Evolutionary conservation across 2,113 vertebrate species (phyloP).

Genomic region (Aptenodytes forsteri): DNA sequence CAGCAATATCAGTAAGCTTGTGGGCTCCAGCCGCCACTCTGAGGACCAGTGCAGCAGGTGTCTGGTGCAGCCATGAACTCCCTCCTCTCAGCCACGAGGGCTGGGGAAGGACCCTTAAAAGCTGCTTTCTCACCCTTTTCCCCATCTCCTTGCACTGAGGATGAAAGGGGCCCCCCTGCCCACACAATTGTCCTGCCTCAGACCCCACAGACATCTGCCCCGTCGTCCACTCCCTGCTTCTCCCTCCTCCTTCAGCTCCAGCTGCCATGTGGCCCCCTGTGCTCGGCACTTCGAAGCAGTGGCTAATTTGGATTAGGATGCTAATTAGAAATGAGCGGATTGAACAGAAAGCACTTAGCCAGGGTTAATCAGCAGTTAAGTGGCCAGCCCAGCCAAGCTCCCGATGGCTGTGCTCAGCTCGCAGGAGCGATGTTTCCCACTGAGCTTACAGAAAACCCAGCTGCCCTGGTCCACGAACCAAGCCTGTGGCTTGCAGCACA

Average conservation of each 20-base stretch:
- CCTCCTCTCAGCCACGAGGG: not conserved
- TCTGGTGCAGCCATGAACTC: not conserved
- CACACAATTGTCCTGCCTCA: not conserved
- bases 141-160: not conserved
- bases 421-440: rapidly evolving
- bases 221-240: rapidly evolving
- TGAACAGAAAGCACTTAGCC: conserved; percentile 39
- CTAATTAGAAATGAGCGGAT: conserved; percentile 60
- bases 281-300: not conserved
- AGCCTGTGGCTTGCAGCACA: not conserved
- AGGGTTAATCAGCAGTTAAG: conserved; percentile 66
- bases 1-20: not conserved
- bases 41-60: not conserved
- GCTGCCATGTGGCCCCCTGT: not conserved
- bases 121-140: not conserved
- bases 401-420: not conserved
- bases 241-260: not conserved
- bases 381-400: conserved; percentile 3
- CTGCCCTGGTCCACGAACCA: not conserved
- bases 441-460: not conserved
- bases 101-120: not conserved
- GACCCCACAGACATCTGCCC: not conserved
- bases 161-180: not conserved
- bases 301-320: conserved; percentile 63
- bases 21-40: not conserved